Percentiles rank a stretch among this genome's conserved stretches.
Conservation (phyloP, 2,888 invertebrate genomes). For the Exephanes ischioxanthus region DNA sequence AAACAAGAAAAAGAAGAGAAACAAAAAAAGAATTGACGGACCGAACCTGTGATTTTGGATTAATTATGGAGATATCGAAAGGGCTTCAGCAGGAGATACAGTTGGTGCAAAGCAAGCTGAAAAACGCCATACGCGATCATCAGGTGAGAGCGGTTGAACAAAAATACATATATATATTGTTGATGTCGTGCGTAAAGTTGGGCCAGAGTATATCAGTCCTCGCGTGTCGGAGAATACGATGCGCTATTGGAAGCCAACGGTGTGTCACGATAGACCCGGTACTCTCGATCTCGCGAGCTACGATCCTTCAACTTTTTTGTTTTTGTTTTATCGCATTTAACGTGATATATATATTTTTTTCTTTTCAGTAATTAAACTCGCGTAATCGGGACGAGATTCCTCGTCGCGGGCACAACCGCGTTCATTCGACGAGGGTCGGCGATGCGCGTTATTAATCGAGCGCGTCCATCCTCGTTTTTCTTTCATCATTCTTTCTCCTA, state of each 20-base stretch:
- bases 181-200: neutral
- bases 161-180: constrained; percentile 15
- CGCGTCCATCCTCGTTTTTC: constrained; percentile 43
- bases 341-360: neutral
- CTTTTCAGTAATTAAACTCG: constrained; percentile 16
- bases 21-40: constrained; percentile 25
- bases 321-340: constrained; percentile 9
- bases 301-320: constrained; percentile 28
- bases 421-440: constrained; percentile 19
- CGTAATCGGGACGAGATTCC: constrained; percentile 30
- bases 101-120: constrained; percentile 87
- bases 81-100: constrained; percentile 88
- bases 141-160: constrained; percentile 85
- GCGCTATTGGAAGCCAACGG: neutral
- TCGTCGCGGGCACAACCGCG: constrained; percentile 9
- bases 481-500: constrained; percentile 2
- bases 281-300: constrained; percentile 1
- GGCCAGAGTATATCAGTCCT: neutral
- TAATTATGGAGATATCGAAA: constrained; percentile 88
- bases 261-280: constrained; percentile 3
- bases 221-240: neutral
- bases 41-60: constrained; percentile 37
- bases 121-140: constrained; percentile 88
- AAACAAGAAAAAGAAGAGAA: constrained; percentile 10
- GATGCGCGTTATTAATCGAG: constrained; percentile 51